Conservation (phyloP, 2,888 invertebrate species). For the Acleris laterana region DNA sequence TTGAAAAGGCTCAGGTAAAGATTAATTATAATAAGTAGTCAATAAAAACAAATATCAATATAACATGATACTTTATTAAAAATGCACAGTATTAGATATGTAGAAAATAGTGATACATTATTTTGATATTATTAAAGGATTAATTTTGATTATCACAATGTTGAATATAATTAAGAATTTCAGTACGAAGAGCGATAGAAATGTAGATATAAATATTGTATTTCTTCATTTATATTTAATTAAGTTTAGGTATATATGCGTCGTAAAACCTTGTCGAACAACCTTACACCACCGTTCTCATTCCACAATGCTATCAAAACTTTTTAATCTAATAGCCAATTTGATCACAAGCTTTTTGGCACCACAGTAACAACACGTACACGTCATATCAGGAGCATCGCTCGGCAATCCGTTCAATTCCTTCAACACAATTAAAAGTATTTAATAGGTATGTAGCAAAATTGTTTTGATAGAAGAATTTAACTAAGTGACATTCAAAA, state of each 20-base stretch:
- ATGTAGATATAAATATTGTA: constrained; percentile 7
- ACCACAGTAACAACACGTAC: constrained; percentile 5
- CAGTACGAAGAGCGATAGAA: constrained; percentile 43
- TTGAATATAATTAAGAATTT: constrained; percentile 36
- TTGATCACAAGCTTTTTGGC: constrained; percentile 16
- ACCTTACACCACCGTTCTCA: no score
- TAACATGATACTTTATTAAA: constrained; percentile 56
- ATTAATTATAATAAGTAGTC: constrained; percentile 39
- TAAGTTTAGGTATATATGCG: neutral
- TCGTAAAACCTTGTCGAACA: neutral
- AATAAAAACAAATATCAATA: constrained; percentile 50
- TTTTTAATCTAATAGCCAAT: neutral
- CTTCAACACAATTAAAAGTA: neutral
- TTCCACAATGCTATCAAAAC: neutral
- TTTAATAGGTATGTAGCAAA: neutral
- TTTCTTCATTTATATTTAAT: constrained; percentile 11
- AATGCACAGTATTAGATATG: constrained; percentile 65
- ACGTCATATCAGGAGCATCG: neutral
- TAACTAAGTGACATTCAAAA: no score
- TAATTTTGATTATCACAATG: constrained; percentile 63
- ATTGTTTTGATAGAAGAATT: neutral
- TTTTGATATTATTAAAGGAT: constrained; percentile 49
- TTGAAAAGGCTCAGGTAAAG: neutral
- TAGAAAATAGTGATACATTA: constrained; percentile 51
- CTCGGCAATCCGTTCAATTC: neutral